Evolutionary conservation across 2,797 vertebrate genomes (phyloP), one percentile per base, ranked within the genome.

Genomic region (Manis crassicaudata): DNA sequence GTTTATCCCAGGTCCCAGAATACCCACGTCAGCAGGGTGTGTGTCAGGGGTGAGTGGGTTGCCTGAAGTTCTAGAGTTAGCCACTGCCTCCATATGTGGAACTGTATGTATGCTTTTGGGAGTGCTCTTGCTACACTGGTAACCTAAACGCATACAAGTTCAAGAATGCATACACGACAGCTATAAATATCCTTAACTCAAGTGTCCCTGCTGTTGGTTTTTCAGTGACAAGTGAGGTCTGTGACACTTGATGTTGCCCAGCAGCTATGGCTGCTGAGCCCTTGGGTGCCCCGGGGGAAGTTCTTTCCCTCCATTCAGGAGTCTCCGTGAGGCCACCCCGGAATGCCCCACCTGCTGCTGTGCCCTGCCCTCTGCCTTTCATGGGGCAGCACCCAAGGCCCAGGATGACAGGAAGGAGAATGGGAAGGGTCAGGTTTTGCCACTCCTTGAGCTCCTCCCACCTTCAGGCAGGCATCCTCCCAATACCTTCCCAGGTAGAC

Each of bases 151-250:
- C 50, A 43, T 10, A 37, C n/a, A 68, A 90, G 67, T 91, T 95
- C 83, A 92, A 83, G 76, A 79, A 52, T 67, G 37, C 56, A 29
- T 63, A 35, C 81, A 52, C 3, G 60, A 96, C 60, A 63, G 80
- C 94, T 96, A 97, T 84, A 96, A 97, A 97, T 98, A 97, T 13
- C 92, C 54, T 84, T 81, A 50, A 63, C 54, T 81, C 84, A 40
- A 54, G 67, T 75, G 43, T 96, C 62, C 32, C 70, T 13, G 76
- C 68, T 46, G 73, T 88, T 63, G 76, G 86, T 79, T 91, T 96
- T 89, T 89, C 96, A 96, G 63, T 94, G 96, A 95, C 91, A 94
- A 80, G 89, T 16, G 40, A 95, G 87, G 54, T 95, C 94, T 94
- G 35, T 73, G 88, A 96, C 87, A 52, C 72, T 83, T 95, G 95